Percentiles rank a stretch among this genome's conserved stretches.
Evolutionary conservation across 1,140 invertebrate species (phyloP).

Genomic region (Zaprionus vittiger): DNA sequence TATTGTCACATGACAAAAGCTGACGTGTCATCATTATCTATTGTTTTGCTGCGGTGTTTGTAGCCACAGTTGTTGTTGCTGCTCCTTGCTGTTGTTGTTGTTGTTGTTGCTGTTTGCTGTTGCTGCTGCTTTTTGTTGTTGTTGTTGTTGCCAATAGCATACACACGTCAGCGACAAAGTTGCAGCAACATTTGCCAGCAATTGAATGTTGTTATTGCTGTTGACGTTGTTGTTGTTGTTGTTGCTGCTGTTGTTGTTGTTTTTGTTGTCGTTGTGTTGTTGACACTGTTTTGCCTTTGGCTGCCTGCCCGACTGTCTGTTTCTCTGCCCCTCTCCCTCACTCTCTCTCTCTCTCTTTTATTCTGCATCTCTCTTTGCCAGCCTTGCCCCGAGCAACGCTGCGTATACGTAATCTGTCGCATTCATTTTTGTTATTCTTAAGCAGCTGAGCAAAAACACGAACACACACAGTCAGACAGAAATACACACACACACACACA

Average conservation of each 20-base stretch:
- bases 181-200: slow-evolving; percentile 46
- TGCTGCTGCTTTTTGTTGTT: slow-evolving; percentile 4
- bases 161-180: slow-evolving; percentile 58
- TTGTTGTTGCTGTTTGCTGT: slow-evolving; percentile 4
- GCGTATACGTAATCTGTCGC: slow-evolving; percentile 44
- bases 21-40: slow-evolving; percentile 78
- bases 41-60: slow-evolving; percentile 56
- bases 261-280: slow-evolving; percentile 36
- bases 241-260: background rate
- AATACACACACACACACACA: background rate
- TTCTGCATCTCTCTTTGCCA: background rate
- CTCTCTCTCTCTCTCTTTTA: background rate
- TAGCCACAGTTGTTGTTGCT: slow-evolving; percentile 21
- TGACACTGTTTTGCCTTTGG: slow-evolving; percentile 41
- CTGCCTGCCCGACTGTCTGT: slow-evolving; percentile 20
- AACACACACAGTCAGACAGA: background rate
- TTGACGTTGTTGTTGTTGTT: slow-evolving; percentile 38
- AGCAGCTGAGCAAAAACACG: slow-evolving; percentile 16
- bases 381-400: slow-evolving; percentile 14
- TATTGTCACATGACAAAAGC: slow-evolving; percentile 74
- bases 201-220: slow-evolving; percentile 22
- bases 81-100: background rate
- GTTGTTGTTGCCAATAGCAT: slow-evolving; percentile 23
- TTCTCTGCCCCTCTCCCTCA: background rate
- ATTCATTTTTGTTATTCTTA: slow-evolving; percentile 18